Evolutionary conservation across 1,140 invertebrate genomes (phyloP).

Genomic region (Drosophila paulistorum): DNA sequence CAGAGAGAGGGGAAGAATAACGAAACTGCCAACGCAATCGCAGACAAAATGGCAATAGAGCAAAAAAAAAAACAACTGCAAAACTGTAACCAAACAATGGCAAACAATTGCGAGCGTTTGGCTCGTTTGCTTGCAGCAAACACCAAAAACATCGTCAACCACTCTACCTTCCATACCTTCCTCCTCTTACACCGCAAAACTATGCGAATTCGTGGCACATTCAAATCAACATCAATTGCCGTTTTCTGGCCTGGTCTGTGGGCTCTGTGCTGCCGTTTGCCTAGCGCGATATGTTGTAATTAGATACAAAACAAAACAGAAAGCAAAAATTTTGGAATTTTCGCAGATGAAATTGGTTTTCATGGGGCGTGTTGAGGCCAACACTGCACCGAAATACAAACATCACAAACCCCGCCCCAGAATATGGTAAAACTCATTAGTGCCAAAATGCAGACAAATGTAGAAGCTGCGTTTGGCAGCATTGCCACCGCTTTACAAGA

Average conservation of each 20-base stretch:
- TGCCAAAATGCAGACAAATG: slow-evolving; percentile 50
- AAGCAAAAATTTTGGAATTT: slow-evolving; percentile 42
- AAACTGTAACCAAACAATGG: slow-evolving; percentile 22
- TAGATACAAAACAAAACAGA: slow-evolving; percentile 55
- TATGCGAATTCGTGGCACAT: slow-evolving; percentile 7
- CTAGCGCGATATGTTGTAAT: slow-evolving; percentile 63
- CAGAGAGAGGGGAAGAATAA: background rate
- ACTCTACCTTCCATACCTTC: background rate
- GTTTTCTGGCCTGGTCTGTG: slow-evolving; percentile 27
- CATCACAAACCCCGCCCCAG: slow-evolving; percentile 24
- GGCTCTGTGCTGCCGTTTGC: slow-evolving; percentile 17
- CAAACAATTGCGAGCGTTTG: slow-evolving; percentile 32
- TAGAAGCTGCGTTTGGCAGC: slow-evolving; percentile 10
- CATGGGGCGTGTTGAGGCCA: background rate
- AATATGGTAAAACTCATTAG: slow-evolving; percentile 78
- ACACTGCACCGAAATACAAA: slow-evolving; percentile 31
- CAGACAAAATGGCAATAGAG: background rate
- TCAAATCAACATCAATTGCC: slow-evolving; percentile 71
- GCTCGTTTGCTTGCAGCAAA: background rate
- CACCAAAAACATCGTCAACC: slow-evolving; percentile 2
- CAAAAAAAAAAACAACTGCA: slow-evolving; percentile 7
- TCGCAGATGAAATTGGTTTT: slow-evolving; percentile 39
- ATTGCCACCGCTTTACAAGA: slow-evolving; percentile 28
- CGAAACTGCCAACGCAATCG: background rate
- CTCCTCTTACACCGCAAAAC: background rate